Base-by-base conservation (phyloP, 2,888 invertebrate species). In the Nymphalis polychloros region DNA sequence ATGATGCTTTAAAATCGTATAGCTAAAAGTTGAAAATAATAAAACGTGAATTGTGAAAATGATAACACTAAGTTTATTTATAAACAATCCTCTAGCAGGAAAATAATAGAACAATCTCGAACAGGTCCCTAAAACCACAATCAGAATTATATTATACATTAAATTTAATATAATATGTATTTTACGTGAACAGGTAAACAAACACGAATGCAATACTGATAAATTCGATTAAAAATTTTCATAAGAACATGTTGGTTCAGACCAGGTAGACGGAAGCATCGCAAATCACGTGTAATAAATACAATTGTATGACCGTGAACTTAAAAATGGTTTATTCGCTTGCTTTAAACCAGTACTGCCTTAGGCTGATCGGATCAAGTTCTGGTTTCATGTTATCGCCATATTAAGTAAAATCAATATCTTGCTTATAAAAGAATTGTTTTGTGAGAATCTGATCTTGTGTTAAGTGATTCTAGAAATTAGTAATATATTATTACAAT, bases 301-400 rank as follows among this genome's bases (percentile, higher is more conserved):
- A 67, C 67, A 67, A 67, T 83, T 84, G 76, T 75, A 74, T 82
- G 85, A 77, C 89, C 89, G 87, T 89, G 90, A 90, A 89, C 89
- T 89, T 88, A 84, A 69, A 72, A 67, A 70, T 66, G 69, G 65
- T 66, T 59, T 77, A 84, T 82, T 84, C 75, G 83, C 81, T 73
- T 47, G 59, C 59, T 57, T 59, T 52, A 63, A 47, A 67, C 63
- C 67, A n/a, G 47, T 46, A 35, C 16, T 8, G 63, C 67, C 67
- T 63, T 63, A 47, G 59, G 59, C 67, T 46, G 63, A 31, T 23
- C 47, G 57, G 19, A 57, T 57, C 41, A 57, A 57, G 57, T 57
- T 19, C 57, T 57, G 19, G 57, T 57, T 57, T 57, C 41, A 41
- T 57, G 41, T 41, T 57, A 57, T 41, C 41, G 35, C 35, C 35